Percentiles rank a stretch among this genome's conserved stretches.
Evolutionary conservation across 1,140 invertebrate genomes (phyloP).

Genomic region (Proales similis): DNA sequence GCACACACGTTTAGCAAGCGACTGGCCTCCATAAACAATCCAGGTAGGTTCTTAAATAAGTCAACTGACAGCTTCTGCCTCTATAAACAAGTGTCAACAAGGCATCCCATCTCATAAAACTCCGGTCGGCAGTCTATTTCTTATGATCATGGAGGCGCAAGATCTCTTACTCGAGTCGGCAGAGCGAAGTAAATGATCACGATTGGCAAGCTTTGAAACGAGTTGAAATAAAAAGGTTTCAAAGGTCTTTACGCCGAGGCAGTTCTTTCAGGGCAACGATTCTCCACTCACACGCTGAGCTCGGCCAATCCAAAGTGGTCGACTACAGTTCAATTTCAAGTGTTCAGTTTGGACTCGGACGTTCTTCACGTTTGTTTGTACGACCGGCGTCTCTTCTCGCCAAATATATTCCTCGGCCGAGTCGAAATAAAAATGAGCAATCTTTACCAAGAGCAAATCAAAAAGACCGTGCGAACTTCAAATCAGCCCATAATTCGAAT

Average conservation of each 20-base stretch:
- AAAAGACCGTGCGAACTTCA: conserved; percentile 22
- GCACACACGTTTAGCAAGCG: too few relatives aligned
- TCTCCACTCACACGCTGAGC: conserved; percentile 62
- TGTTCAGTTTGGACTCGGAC: conserved; percentile 66
- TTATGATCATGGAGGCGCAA: conserved; percentile 62
- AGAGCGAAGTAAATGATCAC: conserved; percentile 41
- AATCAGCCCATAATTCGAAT: conserved; percentile 21
- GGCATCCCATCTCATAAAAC: conserved; percentile 41
- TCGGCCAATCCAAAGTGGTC: conserved; percentile 67
- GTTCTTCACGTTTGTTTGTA: conserved; percentile 69
- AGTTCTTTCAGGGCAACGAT: conserved; percentile 67
- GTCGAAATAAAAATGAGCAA: conserved; percentile 23
- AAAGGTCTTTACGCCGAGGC: conserved; percentile 66
- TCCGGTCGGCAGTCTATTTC: conserved; percentile 62
- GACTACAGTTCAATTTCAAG: conserved; percentile 72
- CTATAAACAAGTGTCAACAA: not conserved
- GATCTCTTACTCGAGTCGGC: conserved; percentile 52
- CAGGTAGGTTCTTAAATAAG: not conserved
- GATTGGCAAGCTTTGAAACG: not conserved
- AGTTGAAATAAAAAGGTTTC: not conserved
- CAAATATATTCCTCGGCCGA: conserved; percentile 56
- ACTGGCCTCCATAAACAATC: conserved; percentile 16
- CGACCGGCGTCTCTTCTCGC: conserved; percentile 68
- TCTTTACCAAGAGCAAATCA: conserved; percentile 33
- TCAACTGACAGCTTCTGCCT: not conserved